Evolutionary conservation across 2,113 vertebrate genomes (phyloP), one percentile per base, ranked within the genome.

Genomic region (Eudyptes chrysolophus): DNA sequence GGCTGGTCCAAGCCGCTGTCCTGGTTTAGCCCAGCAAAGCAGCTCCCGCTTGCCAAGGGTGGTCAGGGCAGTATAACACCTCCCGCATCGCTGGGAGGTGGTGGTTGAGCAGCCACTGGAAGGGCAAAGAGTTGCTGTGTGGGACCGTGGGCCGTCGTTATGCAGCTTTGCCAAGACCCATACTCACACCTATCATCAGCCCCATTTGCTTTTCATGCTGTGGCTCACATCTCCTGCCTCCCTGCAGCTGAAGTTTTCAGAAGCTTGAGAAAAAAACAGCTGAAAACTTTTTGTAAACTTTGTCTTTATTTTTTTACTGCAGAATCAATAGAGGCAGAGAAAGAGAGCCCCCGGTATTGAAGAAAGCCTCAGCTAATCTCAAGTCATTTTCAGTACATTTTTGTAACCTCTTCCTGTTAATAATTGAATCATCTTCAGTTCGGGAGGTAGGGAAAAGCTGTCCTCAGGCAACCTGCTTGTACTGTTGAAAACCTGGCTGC

Each of bases 111-210:
- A 68, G 16, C 21, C 4, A 3, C 32, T 60, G 44, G 64, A 52
- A 44, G 42, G 65, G 75, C 4, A 4, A 34, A 42, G 65, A 58
- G 32, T 7, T 10, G 44, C 34, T 3, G 0, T 17, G 34, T 44
- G 72, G 38, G 34, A 38, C 20, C 0, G 0, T 29, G 36, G 15
- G 30, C 5, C 27, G 20, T 52, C 1, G 0, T 36, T 42, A 11
- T 2, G 9, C 58, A 60, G 58, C 21, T 91, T 72, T 88, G 38
- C 13, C 21, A 19, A 54, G 66, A 32, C 18, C 49, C 14, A 32
- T 9, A 4, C 26, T 42, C 61, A 62, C 19, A 65, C 13, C 32
- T 44, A 16, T 42, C 44, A 17, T 17, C 44, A 82, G 42, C 27
- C 18, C 8, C 11, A 4, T 44, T 80, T 69, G 13, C 22, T 78